Base-by-base conservation (phyloP, 2,113 vertebrate genomes). In the Tragelaphus scriptus region DNA sequence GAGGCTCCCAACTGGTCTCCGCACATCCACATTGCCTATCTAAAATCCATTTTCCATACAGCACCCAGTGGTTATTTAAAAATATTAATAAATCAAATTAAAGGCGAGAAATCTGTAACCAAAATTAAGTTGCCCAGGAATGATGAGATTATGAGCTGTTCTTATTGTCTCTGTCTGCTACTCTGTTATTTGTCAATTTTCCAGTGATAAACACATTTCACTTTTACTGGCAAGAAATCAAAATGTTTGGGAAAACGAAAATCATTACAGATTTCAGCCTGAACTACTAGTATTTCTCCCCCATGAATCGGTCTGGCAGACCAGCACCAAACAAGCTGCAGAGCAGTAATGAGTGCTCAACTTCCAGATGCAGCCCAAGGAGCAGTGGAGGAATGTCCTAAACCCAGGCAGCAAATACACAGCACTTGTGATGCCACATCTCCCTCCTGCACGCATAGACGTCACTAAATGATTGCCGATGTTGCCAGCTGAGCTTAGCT, bases 211-310 rank as follows among this genome's bases (percentile, higher is more conserved):
- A 85, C 51, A 71, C 36, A 44, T 88, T 94, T 95, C 59, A 56
- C 26, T 88, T 92, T 92, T 82, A 65, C 49, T 89, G 95, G 16
- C 32, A 88, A 91, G 58, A 96, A 95, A 90, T 91, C 28, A 84
- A 95, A 95, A 47, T 85, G 28, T 32, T 97, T 94, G 36, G 28
- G 82, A 88, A 95, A 92, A 86, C 44, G 14, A 92, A 92, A 92
- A 75, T 56, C 79, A 53, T 87, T 59, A 65, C 4, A 85, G 32
- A 59, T 87, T 75, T 95, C 94, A 87, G 32, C 47, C 51, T 59
- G 13, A 51, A 91, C 91, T 61, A 44, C 91, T n/a, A 93, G 77
- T 19, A 77, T 89, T 85, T 84, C 88, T 82, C 56, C 91, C 17
- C 80, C 36, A 19, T 32, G 87, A 89, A 53, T 92, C 63, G 68